Evolutionary conservation across 92 coral and sea anemone species (phyloP), one percentile per base, ranked within the genome.

Genomic region (Siderastrea radians): DNA sequence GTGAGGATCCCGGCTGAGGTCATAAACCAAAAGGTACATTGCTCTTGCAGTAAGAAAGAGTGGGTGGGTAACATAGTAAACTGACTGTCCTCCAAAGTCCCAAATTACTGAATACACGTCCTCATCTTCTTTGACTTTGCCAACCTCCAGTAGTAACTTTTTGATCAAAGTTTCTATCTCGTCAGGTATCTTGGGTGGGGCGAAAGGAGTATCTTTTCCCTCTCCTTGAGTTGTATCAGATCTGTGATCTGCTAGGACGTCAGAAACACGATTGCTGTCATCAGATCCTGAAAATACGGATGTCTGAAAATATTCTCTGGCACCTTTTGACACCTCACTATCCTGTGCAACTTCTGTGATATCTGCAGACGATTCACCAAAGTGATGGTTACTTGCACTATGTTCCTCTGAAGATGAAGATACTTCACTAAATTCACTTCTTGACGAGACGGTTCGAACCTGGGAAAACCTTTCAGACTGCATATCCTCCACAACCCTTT

Each of bases 31-130:
- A 51, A 93, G 69, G 62, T 84, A 93, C 52, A 93, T 85, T 15
- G 92, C 94, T 48, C 86, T 84, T 9, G 92, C 61, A 17, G 94
- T 86, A 72, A 93, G 81, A 50, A 93, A 93, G 53, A 93, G 71
- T 68, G 92, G 93, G 55, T 92, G 98, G 10, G 95, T 93, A 15
- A 84, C 92, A 80, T 90, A 86, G 70, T 92, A 94, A 6, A 91
- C 85, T 19, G 91, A 86, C 73, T 94, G 95, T 2, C 98, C 98
- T 50, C 94, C 98, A 57, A 94, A 90, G 60, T 94, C 98, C 94
- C 94, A 83, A 9, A 89, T 53, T 14, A 79, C 79, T 13, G 72
- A 92, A 68, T 78, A 92, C n/a, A 88, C 49, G n/a, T 65, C 52
- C 45, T 83, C 71, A 38, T 77, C 61, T 7, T 51, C 84, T 7